phyloP scores from a whole-genome alignment of 2,888 invertebrate species.

The Drosophila lutescens region DNA sequence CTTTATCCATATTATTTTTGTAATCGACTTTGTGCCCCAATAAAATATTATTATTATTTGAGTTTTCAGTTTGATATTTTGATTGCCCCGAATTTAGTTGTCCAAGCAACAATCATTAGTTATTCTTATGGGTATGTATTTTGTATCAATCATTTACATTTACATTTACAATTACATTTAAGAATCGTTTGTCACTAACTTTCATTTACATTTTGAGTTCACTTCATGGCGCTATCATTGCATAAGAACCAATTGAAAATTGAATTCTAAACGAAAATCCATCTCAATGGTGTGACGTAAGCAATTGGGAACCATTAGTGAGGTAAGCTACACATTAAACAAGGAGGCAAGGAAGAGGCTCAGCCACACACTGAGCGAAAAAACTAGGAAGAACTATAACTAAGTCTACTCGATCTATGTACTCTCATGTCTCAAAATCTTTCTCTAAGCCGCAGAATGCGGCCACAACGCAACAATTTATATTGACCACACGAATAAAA shows the following conservation, averaged over 20 bases:
- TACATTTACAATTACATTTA: constrained; percentile 19
- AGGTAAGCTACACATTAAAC: constrained; percentile 85
- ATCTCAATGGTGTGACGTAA: constrained; percentile 84
- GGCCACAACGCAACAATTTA: constrained; percentile 52
- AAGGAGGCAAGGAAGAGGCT: constrained; percentile 63
- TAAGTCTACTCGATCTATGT: constrained; percentile 35
- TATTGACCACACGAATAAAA: constrained; percentile 22
- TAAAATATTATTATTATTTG: constrained; percentile 49
- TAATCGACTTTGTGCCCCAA: constrained; percentile 37
- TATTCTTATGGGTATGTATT: constrained; percentile 63
- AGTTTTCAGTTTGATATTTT: constrained; percentile 9
- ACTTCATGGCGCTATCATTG: constrained; percentile 80
- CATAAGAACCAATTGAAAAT: constrained; percentile 62
- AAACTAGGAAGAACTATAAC: constrained; percentile 33
- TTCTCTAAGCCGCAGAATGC: constrained; percentile 30
- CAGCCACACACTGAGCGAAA: constrained; percentile 22
- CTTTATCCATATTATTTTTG: constrained; percentile 42
- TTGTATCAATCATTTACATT: constrained; percentile 18
- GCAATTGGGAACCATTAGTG: constrained; percentile 85
- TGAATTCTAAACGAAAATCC: constrained; percentile 67
- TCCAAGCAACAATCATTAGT: constrained; percentile 68
- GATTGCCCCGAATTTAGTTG: constrained; percentile 13
- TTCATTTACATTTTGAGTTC: constrained; percentile 59
- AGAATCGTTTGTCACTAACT: constrained; percentile 37
- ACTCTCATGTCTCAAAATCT: constrained; percentile 44